These are phyloP conservation scores for Oceanites oceanicus DNA, from an alignment of 2,113 vertebrate species.

Conservation along the genomic window DNA sequence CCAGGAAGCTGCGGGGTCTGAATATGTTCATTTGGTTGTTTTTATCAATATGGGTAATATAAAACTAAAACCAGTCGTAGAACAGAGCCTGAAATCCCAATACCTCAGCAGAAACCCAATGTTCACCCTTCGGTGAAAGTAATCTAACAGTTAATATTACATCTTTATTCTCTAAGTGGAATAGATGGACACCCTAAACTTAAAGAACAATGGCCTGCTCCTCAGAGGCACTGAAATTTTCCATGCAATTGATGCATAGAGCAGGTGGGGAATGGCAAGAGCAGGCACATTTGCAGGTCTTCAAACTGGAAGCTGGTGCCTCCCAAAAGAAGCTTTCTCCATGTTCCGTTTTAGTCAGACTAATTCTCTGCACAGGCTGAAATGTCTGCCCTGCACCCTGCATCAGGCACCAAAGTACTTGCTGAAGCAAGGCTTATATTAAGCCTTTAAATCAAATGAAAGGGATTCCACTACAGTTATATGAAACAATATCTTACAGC, in stretches of 20 bases:
- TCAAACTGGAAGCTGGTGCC: background rate
- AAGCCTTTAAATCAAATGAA: constrained; percentile 6
- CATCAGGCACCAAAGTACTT: background rate
- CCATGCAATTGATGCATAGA: background rate
- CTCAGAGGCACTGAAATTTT: background rate
- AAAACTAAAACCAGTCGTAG: background rate
- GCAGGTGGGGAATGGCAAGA: background rate
- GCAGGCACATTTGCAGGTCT: background rate
- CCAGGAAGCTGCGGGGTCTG: background rate
- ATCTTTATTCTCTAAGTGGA: background rate
- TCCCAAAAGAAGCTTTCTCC: background rate
- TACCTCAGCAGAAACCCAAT: background rate
- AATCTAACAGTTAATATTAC: background rate
- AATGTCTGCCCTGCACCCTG: background rate
- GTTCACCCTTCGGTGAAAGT: background rate
- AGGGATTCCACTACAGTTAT: background rate
- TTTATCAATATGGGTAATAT: background rate
- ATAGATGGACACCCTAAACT: background rate
- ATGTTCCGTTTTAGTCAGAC: background rate
- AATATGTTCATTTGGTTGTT: background rate
- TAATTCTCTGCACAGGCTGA: background rate
- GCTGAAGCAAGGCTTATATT: background rate
- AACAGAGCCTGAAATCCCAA: background rate
- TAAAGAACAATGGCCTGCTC: background rate
- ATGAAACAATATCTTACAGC: background rate